Evolutionary conservation across 2,797 vertebrate species (phyloP), one percentile per base, ranked within the genome.

Genomic region (Etheostoma nigrum): DNA sequence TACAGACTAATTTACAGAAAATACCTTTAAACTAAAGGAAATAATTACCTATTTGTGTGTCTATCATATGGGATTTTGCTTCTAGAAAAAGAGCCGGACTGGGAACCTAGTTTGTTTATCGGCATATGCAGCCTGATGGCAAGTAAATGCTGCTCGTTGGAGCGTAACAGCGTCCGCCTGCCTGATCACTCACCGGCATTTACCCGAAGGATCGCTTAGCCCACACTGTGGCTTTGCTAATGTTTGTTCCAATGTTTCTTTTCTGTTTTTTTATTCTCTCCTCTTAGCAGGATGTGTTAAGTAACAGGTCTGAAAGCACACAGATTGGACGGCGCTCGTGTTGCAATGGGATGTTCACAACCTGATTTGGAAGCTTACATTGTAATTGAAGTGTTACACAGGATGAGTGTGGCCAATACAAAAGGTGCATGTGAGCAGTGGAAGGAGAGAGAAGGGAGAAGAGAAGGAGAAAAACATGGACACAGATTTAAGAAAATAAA

Each of bases 131-230:
- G 79, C 81, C 79, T 75, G 79, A 83, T 79, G 78, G 77, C 79
- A 25, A 86, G 76, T 77, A 88, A 92, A 82, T 14, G 71, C 78
- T 67, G 86, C 64, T 87, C 76, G 47, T 51, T 21, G 58, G 58
- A 88, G 81, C 80, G n/a, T 85, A 80, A 83, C 86, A 47, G 71
- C 25, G 69, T 78, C 83, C 74, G 53, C 83, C 79, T 76, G 87
- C 78, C 80, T 61, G 79, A 88, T 87, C 82, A 83, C 82, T 84
- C 73, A 57, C 57, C 78, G 80, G 82, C 87, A 76, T 60, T 2
- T 55, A 84, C 89, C 86, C 76, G 11, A 66, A 83, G 86, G 91
- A 88, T 64, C 18, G 18, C 73, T 81, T 45, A 82, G 72, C 82
- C 79, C 84, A 84, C 84, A 76, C 84, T 74, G 77, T 25, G 58